phyloP scores from a whole-genome alignment of 2,888 invertebrate species.

The Linnaemya vulpina region DNA sequence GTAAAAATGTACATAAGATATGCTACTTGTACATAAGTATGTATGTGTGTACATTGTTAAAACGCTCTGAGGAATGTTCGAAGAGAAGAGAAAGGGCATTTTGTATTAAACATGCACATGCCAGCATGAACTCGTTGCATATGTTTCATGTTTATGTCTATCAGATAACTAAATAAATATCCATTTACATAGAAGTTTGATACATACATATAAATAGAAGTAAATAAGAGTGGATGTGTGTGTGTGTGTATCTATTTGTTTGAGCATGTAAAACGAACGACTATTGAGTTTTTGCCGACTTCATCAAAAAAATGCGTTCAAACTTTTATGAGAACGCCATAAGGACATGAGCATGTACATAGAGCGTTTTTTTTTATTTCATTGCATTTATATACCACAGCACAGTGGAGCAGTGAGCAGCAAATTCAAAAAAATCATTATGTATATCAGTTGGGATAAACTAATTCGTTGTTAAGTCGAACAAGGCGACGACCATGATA shows the following conservation, averaged over 20 bases:
- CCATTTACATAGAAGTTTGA: no score
- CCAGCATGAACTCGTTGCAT: no score
- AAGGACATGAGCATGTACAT: conserved; percentile 2
- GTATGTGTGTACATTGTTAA: no score
- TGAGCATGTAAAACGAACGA: background rate
- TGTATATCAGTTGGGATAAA: no score
- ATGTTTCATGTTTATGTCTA: no score
- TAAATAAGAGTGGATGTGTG: background rate
- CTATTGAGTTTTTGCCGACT: background rate
- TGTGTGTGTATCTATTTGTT: background rate
- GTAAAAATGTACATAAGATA: no score
- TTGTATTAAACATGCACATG: background rate
- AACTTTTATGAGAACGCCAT: background rate
- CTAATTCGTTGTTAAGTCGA: no score
- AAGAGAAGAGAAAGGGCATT: background rate
- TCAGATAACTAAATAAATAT: background rate
- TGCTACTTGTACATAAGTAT: no score
- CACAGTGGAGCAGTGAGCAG: conserved; percentile 28
- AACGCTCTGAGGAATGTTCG: background rate
- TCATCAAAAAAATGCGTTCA: background rate
- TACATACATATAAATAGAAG: background rate
- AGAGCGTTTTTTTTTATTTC: background rate
- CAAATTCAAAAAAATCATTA: conserved; percentile 1
- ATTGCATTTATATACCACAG: background rate
- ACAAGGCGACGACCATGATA: no score